phyloP scores from a whole-genome alignment of 2,888 invertebrate genomes.

The Thymelicus lineola region DNA sequence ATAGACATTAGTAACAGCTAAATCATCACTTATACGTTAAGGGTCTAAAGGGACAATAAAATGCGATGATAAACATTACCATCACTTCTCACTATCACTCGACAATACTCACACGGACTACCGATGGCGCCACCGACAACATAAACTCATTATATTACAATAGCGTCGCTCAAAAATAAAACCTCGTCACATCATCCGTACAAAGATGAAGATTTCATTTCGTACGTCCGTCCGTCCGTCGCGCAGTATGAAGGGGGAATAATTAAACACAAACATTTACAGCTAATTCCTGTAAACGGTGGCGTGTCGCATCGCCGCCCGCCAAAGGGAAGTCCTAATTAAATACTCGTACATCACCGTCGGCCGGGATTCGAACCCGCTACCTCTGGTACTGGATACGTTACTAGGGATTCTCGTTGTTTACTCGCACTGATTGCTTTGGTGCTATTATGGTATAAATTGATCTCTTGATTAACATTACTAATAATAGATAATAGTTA shows the following conservation, averaged over 20 bases:
- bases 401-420: slow-evolving; percentile 47
- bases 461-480: too few relatives aligned
- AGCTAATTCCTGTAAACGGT: slow-evolving; percentile 50
- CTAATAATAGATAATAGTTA: too few relatives aligned
- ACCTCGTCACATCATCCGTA: slow-evolving; percentile 11
- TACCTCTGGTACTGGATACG: slow-evolving; percentile 56
- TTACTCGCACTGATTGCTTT: background rate
- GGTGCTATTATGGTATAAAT: too few relatives aligned
- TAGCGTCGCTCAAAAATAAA: slow-evolving; percentile 10
- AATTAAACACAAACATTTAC: slow-evolving; percentile 44
- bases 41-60: too few relatives aligned
- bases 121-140: too few relatives aligned
- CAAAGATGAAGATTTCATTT: slow-evolving; percentile 43
- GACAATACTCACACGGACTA: too few relatives aligned
- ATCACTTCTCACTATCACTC: too few relatives aligned
- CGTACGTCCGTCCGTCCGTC: slow-evolving; percentile 17
- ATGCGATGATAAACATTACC: too few relatives aligned
- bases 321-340: slow-evolving; percentile 76
- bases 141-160: too few relatives aligned
- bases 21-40: too few relatives aligned
- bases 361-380: slow-evolving; percentile 54
- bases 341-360: slow-evolving; percentile 79
- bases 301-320: slow-evolving; percentile 44
- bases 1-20: too few relatives aligned
- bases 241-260: background rate